phyloP scores from a whole-genome alignment of 2,888 invertebrate genomes.

The Dryobota labecula region DNA sequence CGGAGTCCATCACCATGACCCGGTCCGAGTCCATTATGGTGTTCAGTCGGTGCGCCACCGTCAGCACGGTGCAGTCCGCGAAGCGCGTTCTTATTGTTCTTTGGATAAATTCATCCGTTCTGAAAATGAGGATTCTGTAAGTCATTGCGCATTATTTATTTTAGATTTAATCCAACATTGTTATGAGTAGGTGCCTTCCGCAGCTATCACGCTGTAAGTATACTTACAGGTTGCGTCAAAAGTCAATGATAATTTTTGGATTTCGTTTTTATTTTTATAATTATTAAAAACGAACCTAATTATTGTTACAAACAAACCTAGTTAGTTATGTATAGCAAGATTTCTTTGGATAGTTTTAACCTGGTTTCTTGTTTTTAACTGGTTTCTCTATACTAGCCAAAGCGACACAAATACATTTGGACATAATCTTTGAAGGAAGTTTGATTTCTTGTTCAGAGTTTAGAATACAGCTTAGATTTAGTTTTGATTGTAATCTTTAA shows the following conservation, averaged over 20 bases:
- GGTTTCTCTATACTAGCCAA: neutral
- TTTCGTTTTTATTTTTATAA: conserved; percentile 1
- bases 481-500: neutral
- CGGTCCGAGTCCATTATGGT: conserved; percentile 98
- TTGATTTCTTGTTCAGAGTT: neutral
- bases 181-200: neutral
- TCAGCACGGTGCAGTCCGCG: conserved; percentile 95
- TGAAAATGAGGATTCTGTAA: conserved; percentile 70
- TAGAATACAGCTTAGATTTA: neutral
- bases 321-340: neutral
- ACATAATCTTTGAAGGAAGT: neutral
- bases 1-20: conserved; percentile 96
- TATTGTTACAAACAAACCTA: neutral
- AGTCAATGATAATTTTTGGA: neutral
- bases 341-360: neutral
- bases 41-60: conserved; percentile 97
- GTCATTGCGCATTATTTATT: neutral
- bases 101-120: conserved; percentile 96
- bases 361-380: neutral
- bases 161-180: neutral
- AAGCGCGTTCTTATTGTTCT: conserved; percentile 95
- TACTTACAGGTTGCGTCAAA: neutral
- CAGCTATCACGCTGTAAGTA: neutral
- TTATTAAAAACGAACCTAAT: neutral
- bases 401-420: neutral